Conservation (phyloP, 2,888 invertebrate species). For the Lamellibrachia columna region DNA sequence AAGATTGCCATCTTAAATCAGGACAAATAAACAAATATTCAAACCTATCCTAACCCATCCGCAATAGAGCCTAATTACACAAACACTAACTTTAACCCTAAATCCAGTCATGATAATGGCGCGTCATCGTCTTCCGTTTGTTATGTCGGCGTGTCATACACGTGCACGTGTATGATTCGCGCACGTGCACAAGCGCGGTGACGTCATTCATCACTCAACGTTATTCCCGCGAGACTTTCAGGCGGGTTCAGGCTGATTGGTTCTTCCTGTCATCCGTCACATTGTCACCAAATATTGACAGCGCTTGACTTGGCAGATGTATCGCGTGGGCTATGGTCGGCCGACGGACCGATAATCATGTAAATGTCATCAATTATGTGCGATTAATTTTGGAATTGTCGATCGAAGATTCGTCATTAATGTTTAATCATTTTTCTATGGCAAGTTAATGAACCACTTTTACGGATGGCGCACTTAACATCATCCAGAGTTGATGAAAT, state of each 20-base stretch:
- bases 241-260: background rate
- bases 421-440: background rate
- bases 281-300: background rate
- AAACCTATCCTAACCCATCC: background rate
- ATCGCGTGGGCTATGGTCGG: background rate
- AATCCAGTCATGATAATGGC: background rate
- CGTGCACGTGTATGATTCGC: background rate
- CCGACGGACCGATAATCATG: background rate
- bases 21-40: background rate
- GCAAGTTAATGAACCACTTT: background rate
- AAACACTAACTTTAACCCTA: background rate
- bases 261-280: slow-evolving; percentile 12
- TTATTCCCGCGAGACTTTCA: background rate
- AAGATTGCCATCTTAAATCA: background rate
- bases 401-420: slow-evolving; percentile 12
- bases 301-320: background rate
- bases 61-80: background rate
- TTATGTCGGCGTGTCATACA: background rate
- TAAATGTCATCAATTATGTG: slow-evolving; percentile 16
- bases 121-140: background rate
- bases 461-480: slow-evolving; percentile 4
- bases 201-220: slow-evolving; percentile 1
- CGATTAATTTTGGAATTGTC: slow-evolving; percentile 16
- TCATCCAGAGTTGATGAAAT: background rate
- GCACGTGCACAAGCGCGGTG: background rate